These are phyloP conservation scores for Thelaira solivaga DNA, from an alignment of 2,888 invertebrate genomes.

Conservation along the genomic window DNA sequence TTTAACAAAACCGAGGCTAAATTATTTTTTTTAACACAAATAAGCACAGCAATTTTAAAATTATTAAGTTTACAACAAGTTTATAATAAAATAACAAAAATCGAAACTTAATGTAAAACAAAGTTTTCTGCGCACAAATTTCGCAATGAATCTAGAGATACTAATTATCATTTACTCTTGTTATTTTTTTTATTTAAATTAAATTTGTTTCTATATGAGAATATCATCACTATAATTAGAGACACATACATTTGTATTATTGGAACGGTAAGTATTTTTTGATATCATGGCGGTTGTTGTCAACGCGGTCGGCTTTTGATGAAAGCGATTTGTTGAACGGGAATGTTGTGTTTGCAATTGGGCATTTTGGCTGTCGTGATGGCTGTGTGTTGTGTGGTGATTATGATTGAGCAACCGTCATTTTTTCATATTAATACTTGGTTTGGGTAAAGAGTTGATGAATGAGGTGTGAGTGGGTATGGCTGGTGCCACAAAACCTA, in stretches of 20 bases:
- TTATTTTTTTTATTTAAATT: constrained; percentile 17
- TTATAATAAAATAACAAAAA: no score
- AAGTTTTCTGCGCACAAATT: neutral
- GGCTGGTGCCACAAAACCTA: constrained; percentile 79
- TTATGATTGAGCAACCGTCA: constrained; percentile 76
- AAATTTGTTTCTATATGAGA: constrained; percentile 57
- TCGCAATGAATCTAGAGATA: constrained; percentile 7
- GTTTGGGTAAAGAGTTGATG: constrained; percentile 73
- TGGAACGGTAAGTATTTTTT: constrained; percentile 55
- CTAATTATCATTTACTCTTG: constrained; percentile 30
- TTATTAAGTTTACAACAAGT: no score
- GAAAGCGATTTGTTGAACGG: constrained; percentile 47
- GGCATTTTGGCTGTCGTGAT: constrained; percentile 44
- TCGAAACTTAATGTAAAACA: no score
- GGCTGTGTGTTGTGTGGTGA: constrained; percentile 33
- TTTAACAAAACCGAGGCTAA: no score
- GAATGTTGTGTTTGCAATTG: constrained; percentile 51
- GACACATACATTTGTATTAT: constrained; percentile 56
- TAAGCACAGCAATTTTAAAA: no score
- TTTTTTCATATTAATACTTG: constrained; percentile 74
- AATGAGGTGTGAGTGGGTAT: constrained; percentile 75
- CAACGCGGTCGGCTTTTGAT: constrained; percentile 43
- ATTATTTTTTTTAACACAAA: no score
- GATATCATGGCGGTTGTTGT: constrained; percentile 49
- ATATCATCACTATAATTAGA: constrained; percentile 61